Conservation (phyloP, 2,888 invertebrate genomes). For the Calliopum simillimum region DNA sequence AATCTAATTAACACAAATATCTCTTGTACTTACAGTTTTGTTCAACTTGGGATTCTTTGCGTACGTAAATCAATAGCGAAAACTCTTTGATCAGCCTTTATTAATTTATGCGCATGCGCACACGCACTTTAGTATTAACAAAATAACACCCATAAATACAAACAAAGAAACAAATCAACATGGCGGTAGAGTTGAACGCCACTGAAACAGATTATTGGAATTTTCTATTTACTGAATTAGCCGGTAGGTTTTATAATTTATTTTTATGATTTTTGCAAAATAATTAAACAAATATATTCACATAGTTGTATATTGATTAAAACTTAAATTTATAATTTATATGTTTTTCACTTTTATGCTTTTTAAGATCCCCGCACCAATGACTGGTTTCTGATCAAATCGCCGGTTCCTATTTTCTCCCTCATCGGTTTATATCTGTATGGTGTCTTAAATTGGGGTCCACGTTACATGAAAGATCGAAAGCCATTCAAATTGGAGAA, state of each 20-base stretch:
- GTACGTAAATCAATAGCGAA: too few species aligned
- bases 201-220: conserved; percentile 73
- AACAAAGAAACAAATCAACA: conserved; percentile 47
- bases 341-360: background rate
- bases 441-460: conserved; percentile 83
- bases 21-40: too few species aligned
- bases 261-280: conserved; percentile 13
- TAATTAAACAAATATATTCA: background rate
- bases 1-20: too few species aligned
- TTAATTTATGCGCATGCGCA: too few species aligned
- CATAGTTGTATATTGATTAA: background rate
- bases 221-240: conserved; percentile 74
- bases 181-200: conserved; percentile 72
- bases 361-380: conserved; percentile 73
- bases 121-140: conserved; percentile 16
- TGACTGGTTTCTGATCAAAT: conserved; percentile 75
- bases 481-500: conserved; percentile 85
- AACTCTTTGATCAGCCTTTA: too few species aligned
- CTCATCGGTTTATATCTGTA: conserved; percentile 78
- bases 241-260: conserved; percentile 69
- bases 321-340: background rate
- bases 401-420: conserved; percentile 76
- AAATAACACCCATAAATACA: conserved; percentile 25
- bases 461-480: conserved; percentile 86
- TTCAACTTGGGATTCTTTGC: too few species aligned